These are phyloP conservation scores for Lutra lutra DNA, from an alignment of 2,797 vertebrate genomes.

Conservation along the genomic window DNA sequence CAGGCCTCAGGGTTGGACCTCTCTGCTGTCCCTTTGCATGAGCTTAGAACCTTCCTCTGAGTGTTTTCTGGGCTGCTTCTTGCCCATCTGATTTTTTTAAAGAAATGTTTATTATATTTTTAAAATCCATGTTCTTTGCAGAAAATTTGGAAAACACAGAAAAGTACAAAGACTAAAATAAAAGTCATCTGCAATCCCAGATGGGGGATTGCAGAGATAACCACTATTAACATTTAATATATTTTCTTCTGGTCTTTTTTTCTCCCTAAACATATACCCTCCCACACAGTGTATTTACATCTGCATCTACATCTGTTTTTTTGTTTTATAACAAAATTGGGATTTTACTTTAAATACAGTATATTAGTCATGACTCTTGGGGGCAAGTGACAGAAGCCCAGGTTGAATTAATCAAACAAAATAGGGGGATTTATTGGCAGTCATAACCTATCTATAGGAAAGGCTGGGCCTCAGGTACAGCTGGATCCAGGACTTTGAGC, in stretches of 20 bases:
- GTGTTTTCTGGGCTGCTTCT: neutral
- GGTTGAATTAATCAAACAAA: conserved; percentile 22
- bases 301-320: conserved; percentile 47
- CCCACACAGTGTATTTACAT: neutral
- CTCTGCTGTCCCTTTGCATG: fast-evolving
- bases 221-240: conserved; percentile 51
- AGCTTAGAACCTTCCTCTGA: neutral
- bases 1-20: neutral
- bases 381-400: conserved; percentile 18
- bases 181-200: conserved; percentile 51
- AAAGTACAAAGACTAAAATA: conserved; percentile 71
- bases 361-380: neutral
- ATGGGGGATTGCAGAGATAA: conserved; percentile 42
- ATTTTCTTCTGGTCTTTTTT: conserved; percentile 38
- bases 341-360: neutral
- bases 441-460: neutral
- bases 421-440: neutral
- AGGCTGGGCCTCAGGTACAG: neutral
- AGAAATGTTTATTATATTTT: conserved; percentile 62
- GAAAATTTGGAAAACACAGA: conserved; percentile 65
- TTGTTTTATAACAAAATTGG: neutral
- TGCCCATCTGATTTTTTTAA: neutral
- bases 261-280: neutral
- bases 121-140: conserved; percentile 58
- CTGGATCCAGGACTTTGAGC: neutral